Conservation (phyloP, 2,888 invertebrate genomes). For the Thecocarcelia acutangulata region DNA sequence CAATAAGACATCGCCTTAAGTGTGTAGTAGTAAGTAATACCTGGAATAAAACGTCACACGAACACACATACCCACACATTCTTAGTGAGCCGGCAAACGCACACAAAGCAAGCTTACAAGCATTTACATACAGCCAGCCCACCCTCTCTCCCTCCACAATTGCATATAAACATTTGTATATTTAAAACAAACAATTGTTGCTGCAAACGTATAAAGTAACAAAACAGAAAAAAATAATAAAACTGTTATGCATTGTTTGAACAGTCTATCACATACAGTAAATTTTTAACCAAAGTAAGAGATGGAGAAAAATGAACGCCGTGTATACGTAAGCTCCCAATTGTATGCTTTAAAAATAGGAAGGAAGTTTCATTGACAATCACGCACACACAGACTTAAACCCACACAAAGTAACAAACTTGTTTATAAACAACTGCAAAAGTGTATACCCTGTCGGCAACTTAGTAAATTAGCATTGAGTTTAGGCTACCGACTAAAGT, state of each 20-base stretch:
- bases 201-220: slow-evolving; percentile 35
- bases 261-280: slow-evolving; percentile 50
- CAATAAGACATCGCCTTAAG: slow-evolving; percentile 67
- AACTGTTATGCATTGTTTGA: slow-evolving; percentile 59
- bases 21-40: slow-evolving; percentile 58
- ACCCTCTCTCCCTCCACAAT: too few species aligned
- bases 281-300: slow-evolving; percentile 1
- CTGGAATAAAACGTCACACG: slow-evolving; percentile 23
- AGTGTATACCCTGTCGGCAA: not conserved
- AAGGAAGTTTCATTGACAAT: slow-evolving; percentile 50
- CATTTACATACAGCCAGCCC: slow-evolving; percentile 1
- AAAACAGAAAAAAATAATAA: slow-evolving; percentile 36
- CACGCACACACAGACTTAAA: slow-evolving; percentile 22
- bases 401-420: slow-evolving; percentile 14
- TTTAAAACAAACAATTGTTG: slow-evolving; percentile 35
- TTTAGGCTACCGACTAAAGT: too few species aligned
- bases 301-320: not conserved
- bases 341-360: slow-evolving; percentile 33
- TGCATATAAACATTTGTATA: not conserved
- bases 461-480: too few species aligned
- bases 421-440: slow-evolving; percentile 46
- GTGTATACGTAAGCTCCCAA: slow-evolving; percentile 32
- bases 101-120: slow-evolving; percentile 2
- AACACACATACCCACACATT: not conserved
- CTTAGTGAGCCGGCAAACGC: not conserved